Conservation (phyloP, 2,113 vertebrate genomes). For the Vidua macroura region DNA sequence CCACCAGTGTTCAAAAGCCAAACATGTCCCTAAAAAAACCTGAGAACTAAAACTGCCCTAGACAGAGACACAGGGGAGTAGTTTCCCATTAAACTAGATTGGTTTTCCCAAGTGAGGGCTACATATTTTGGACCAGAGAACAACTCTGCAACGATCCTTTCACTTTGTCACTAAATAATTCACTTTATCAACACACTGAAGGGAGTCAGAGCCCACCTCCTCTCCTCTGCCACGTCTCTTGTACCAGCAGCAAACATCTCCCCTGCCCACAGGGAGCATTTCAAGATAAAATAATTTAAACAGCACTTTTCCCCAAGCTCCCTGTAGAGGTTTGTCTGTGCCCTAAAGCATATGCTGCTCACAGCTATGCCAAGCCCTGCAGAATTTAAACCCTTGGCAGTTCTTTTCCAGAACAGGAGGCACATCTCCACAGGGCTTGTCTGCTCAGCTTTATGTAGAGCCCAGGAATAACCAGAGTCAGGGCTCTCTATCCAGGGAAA, state of each 20-base stretch:
- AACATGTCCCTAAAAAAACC: background rate
- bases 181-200: too few species aligned
- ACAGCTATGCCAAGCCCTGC: background rate
- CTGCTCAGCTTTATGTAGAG: background rate
- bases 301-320: background rate
- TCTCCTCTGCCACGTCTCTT: accelerated
- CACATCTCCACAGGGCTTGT: background rate
- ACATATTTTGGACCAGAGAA: background rate
- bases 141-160: background rate
- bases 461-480: background rate
- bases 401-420: background rate
- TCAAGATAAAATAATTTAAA: background rate
- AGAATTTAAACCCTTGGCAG: background rate
- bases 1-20: background rate
- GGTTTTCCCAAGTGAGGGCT: background rate
- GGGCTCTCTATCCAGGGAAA: background rate
- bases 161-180: background rate
- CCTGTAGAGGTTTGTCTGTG: background rate
- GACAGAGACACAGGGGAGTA: background rate
- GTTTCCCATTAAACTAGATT: background rate
- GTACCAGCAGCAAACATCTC: background rate
- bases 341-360: background rate
- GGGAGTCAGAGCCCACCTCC: accelerated
- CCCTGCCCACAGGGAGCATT: background rate
- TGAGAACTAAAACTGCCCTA: background rate